Evolutionary conservation across 2,113 vertebrate species (phyloP), one percentile per base, ranked within the genome.

Genomic region (Halcyon malimbica): DNA sequence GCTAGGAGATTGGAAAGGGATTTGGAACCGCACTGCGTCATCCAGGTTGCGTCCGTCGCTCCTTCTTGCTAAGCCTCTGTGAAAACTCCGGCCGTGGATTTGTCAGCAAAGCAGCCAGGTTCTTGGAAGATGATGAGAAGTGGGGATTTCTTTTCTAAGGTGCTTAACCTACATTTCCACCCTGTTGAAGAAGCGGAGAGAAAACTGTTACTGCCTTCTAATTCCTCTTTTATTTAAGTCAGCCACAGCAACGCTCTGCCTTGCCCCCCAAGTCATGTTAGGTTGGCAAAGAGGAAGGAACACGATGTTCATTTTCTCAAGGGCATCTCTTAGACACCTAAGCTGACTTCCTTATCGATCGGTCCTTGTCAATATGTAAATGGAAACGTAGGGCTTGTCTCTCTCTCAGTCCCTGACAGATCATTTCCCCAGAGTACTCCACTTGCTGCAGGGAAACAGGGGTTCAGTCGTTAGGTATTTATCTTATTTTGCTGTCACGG

Each of bases 101-200:
- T 89, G 24, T 75, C 86, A 92, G 64, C 64, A 78, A 78, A 92
- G 75, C 68, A 90, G 64, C 41, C 44, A 16, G 10, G 35, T 70
- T 83, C 64, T 83, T 67, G 89, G 69, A 92, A 91, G 60, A 81
- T 51, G 48, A 53, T 39, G 77, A 62, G 74, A 80, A 83, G 54
- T 13, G 39, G 24, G 35, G 35, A 80, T 90, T 83, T 86, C 26
- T 94, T 96, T 82, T 60, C 28, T 35, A 60, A 90, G 15, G 33
- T 83, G 82, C 78, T 92, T 92, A 92, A 92, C 51, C 39, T 63
- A 83, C 39, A 68, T 93, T 88, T 92, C 88, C 94, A 56, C 75
- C 20, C 33, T 53, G 16, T 87, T 83, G 94, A 96, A 88, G 21
- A 87, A 85, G 57, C 2, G 0, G 73, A 35, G 46, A 78, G 62